A percentile compares a stretch with the other conserved stretches of the same genome.
These are phyloP conservation scores for Abrostola tripartita DNA, from an alignment of 2,888 invertebrate species.

Conservation along the genomic window DNA sequence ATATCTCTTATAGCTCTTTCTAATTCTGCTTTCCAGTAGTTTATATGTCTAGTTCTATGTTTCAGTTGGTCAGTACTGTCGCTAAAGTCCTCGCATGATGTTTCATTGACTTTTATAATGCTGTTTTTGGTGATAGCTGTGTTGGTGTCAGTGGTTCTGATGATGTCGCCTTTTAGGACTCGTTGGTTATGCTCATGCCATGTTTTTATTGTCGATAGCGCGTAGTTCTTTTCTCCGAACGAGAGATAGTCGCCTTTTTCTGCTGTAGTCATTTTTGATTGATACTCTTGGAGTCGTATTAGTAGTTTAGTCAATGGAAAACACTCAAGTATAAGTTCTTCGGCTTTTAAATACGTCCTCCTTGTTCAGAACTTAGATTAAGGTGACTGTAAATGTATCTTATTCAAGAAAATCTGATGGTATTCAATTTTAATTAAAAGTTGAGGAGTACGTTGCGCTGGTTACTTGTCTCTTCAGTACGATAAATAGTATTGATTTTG, in stretches of 20 bases:
- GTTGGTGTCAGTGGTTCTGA: constrained; percentile 77
- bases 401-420: no score
- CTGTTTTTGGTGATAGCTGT: constrained; percentile 82
- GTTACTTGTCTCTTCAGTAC: no score
- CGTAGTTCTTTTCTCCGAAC: constrained; percentile 74
- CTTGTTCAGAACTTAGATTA: not conserved
- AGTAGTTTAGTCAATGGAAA: no score
- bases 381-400: no score
- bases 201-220: constrained; percentile 71
- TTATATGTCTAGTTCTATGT: constrained; percentile 79
- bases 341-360: not conserved
- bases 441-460: no score
- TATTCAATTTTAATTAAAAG: not conserved
- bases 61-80: constrained; percentile 80
- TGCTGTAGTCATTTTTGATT: constrained; percentile 66
- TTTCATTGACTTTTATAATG: constrained; percentile 82
- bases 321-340: not conserved
- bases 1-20: constrained; percentile 82
- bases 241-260: constrained; percentile 78
- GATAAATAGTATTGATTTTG: not conserved
- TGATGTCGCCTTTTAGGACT: constrained; percentile 80
- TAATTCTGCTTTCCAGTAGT: constrained; percentile 83
- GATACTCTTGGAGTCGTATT: constrained; percentile 1
- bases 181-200: constrained; percentile 80
- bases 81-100: constrained; percentile 77